Conservation (phyloP, 2,797 vertebrate genomes). For the Percopsis omiscomaycus region DNA sequence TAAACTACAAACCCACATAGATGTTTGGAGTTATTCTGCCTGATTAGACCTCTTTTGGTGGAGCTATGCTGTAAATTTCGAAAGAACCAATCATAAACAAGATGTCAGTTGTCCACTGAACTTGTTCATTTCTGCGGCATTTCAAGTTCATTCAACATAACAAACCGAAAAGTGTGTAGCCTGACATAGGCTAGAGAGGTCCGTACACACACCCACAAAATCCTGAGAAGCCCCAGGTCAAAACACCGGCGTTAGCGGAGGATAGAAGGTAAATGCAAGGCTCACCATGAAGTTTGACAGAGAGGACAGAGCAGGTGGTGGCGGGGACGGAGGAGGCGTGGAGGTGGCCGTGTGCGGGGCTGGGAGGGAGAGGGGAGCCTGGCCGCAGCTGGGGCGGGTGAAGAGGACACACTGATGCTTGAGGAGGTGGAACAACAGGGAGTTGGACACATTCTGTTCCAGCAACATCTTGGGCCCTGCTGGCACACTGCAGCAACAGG, state of each 20-base stretch:
- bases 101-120: too few species aligned
- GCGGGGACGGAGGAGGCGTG: conserved; percentile 34
- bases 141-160: too few species aligned
- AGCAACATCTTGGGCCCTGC: conserved; percentile 69
- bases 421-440: conserved; percentile 74
- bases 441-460: conserved; percentile 77
- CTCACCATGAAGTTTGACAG: conserved; percentile 61
- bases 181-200: too few species aligned
- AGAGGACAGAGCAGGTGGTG: conserved; percentile 57
- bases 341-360: background rate
- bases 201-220: too few species aligned
- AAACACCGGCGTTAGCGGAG: background rate
- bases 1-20: too few species aligned
- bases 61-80: too few species aligned
- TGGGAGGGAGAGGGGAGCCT: conserved; percentile 30
- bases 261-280: background rate
- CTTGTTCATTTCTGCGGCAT: too few species aligned
- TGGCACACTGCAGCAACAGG: conserved; percentile 48
- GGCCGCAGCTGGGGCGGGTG: background rate
- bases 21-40: too few species aligned
- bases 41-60: too few species aligned
- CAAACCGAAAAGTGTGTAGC: too few species aligned
- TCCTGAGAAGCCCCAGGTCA: background rate
- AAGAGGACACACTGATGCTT: conserved; percentile 39
- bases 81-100: too few species aligned